A percentile compares a stretch with the other conserved stretches of the same genome.
Conservation (phyloP, 2,888 invertebrate species). For the Trachelus stipa region DNA sequence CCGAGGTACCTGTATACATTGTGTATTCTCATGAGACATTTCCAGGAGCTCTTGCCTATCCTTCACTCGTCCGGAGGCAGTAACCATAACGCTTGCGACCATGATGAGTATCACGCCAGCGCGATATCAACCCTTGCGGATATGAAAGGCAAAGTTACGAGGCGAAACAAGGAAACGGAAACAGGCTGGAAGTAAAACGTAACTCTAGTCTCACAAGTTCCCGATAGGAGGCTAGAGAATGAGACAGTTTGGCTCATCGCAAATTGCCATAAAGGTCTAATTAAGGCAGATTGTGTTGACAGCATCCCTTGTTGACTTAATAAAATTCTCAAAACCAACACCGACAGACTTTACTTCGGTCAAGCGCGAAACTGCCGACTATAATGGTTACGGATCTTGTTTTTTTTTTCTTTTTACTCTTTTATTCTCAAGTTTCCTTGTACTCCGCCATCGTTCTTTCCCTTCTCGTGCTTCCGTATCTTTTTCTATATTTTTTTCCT, state of each 20-base stretch:
- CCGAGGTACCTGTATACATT: background rate
- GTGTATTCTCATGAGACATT: background rate
- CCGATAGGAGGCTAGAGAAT: background rate
- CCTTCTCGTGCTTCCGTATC: background rate
- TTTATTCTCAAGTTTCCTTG: background rate
- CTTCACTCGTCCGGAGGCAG: background rate
- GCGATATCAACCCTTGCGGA: background rate
- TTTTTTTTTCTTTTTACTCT: background rate
- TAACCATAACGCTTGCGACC: background rate
- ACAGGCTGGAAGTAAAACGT: background rate
- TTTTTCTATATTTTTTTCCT: background rate
- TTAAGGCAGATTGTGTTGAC: background rate
- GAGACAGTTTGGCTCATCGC: background rate
- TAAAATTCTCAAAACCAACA: background rate
- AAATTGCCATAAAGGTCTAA: background rate
- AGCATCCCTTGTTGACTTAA: background rate
- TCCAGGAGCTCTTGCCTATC: background rate
- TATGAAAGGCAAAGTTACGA: background rate
- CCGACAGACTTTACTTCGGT: background rate
- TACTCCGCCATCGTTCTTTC: background rate
- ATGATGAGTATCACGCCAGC: background rate
- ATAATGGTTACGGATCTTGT: background rate
- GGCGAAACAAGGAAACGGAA: background rate
- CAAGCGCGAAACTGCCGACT: background rate
- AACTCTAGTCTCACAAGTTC: background rate